Evolutionary conservation across 2,888 invertebrate genomes (phyloP), one percentile per base, ranked within the genome.

Genomic region (Ariolimax columbianus): DNA sequence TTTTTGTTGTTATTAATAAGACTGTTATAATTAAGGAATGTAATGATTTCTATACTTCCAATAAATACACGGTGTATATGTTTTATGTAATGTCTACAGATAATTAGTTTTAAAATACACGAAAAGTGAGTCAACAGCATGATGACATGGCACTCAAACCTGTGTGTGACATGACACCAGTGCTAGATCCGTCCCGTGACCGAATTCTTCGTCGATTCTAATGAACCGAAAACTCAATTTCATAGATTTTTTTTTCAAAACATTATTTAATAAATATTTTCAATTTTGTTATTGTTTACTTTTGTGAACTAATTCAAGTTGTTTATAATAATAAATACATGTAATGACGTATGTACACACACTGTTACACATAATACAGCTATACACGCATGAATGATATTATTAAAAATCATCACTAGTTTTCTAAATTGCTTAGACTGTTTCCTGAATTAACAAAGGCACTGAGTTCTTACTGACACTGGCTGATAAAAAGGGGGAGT

Each of bases 111-210:
- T n/a, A 47, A 47, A 47, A 47, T 47, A 47, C 47, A 47, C 23
- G 17, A 17, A 30, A 36, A 23, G 77, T 72, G 63, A 78, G 63
- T 63, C 55, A 55, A 55, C 55, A 14, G 7, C 59, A 78, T 30
- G 79, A 59, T 73, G 82, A 82, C 72, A 82, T 73, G 73, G 82
- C 73, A 73, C 38, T 36, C 3, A 55, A 30, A 66, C 23, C 11
- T n/a, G n/a, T n/a, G n/a, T 11, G 55, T 23, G 55, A 55, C 55
- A 55, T 55, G 55, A 3, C 55, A 55, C 55, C 47, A 47, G 47
- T 47, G 7, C 47, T 55, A 17, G 55, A 55, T 55, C 55, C 55
- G n/a, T n/a, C n/a, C n/a, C n/a, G n/a, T n/a, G n/a, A n/a, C n/a
- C n/a, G n/a, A n/a, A n/a, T n/a, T n/a, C n/a, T n/a, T n/a, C n/a